Percentiles rank a stretch among this genome's conserved stretches.
Evolutionary conservation across 2,797 vertebrate species (phyloP).

Genomic region (Yasuhikotakia modesta): DNA sequence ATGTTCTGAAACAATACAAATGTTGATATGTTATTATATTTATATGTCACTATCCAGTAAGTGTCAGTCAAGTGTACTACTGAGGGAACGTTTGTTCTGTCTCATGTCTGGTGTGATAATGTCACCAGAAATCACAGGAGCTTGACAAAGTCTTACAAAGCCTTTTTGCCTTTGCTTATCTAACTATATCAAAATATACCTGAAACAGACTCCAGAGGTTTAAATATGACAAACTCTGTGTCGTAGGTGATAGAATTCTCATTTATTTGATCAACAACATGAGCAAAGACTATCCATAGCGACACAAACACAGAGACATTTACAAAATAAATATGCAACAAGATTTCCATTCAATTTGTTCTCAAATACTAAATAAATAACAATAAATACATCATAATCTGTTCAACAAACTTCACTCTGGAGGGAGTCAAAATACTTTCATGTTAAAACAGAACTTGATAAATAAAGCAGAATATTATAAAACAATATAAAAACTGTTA

Average conservation of each 20-base stretch:
- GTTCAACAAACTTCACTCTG: slow-evolving; percentile 77
- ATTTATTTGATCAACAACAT: slow-evolving; percentile 86
- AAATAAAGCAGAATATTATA: slow-evolving; percentile 75
- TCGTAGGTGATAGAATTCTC: slow-evolving; percentile 68
- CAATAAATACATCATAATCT: slow-evolving; percentile 86
- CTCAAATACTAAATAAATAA: slow-evolving; percentile 91
- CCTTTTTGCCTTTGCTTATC: neutral
- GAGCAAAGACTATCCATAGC: slow-evolving; percentile 76
- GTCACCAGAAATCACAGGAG: neutral
- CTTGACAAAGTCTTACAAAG: neutral
- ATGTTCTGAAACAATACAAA: neutral
- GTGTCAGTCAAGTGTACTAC: slow-evolving; percentile 31
- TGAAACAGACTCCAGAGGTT: neutral
- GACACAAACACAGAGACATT: slow-evolving; percentile 83
- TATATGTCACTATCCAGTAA: slow-evolving; percentile 35
- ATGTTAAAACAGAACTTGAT: slow-evolving; percentile 77
- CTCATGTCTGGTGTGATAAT: slow-evolving; percentile 1
- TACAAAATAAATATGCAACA: slow-evolving; percentile 96
- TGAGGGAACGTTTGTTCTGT: neutral
- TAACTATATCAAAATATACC: neutral
- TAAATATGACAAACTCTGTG: slow-evolving; percentile 8
- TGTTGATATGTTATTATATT: neutral
- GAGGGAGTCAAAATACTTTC: slow-evolving; percentile 83
- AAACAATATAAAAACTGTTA: slow-evolving; percentile 95
- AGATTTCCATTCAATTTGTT: slow-evolving; percentile 85